Conservation (phyloP, 2,888 invertebrate genomes). For the Lagria hirta region DNA sequence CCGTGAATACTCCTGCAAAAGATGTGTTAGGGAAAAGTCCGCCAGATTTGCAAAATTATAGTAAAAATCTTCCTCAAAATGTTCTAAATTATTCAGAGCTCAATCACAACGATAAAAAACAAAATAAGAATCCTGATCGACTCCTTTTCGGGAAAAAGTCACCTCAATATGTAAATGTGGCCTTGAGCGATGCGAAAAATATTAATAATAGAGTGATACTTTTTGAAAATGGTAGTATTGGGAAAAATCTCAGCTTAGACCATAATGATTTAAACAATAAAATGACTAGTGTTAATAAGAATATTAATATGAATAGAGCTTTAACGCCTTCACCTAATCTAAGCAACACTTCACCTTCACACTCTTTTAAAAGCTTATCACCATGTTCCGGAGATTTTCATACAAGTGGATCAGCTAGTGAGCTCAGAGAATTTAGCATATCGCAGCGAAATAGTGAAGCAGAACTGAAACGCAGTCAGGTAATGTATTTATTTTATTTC, state of each 20-base stretch:
- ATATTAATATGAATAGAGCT: conserved; percentile 49
- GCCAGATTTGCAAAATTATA: conserved; percentile 64
- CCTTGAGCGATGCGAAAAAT: conserved; percentile 51
- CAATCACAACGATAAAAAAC: conserved; percentile 45
- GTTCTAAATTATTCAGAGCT: conserved; percentile 54
- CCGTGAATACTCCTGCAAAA: conserved; percentile 79
- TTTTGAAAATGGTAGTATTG: conserved; percentile 50
- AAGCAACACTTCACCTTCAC: conserved; percentile 58
- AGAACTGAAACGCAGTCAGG: conserved; percentile 58
- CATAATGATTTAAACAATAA: conserved; percentile 51
- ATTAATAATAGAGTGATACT: conserved; percentile 52
- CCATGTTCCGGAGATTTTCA: too few species aligned
- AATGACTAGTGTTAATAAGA: conserved; percentile 41
- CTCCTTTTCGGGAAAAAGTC: conserved; percentile 48
- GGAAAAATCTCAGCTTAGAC: conserved; percentile 48
- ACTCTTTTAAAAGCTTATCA: conserved; percentile 47
- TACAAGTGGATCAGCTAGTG: conserved; percentile 47
- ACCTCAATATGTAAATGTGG: conserved; percentile 51
- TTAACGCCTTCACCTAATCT: conserved; percentile 57
- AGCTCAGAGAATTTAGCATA: conserved; percentile 42
- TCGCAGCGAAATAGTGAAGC: conserved; percentile 48
- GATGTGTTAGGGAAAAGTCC: conserved; percentile 68
- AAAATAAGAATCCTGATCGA: conserved; percentile 47
- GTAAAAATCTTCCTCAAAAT: conserved; percentile 60
- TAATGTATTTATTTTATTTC: conserved; percentile 31